These are phyloP conservation scores for Leptinotarsa texana DNA, from an alignment of 1,140 invertebrate genomes.

Conservation along the genomic window DNA sequence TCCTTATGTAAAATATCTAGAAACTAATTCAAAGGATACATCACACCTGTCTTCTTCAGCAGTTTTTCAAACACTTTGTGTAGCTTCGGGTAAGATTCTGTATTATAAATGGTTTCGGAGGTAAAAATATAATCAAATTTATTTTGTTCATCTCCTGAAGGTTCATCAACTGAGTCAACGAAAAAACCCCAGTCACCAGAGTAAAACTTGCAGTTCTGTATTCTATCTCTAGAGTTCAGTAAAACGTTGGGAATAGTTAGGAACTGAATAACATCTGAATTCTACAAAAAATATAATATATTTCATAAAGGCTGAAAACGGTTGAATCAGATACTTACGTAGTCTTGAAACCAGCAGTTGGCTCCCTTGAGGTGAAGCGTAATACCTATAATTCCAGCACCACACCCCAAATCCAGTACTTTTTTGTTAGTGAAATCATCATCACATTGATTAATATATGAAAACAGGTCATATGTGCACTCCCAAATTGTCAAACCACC, in stretches of 20 bases:
- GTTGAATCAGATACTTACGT: conserved; percentile 65
- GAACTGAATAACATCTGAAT: conserved; percentile 72
- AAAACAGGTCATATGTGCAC: conserved; percentile 76
- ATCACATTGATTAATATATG: conserved; percentile 63
- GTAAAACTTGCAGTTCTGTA: conserved; percentile 68
- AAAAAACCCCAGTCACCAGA: conserved; percentile 81
- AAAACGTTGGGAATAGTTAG: conserved; percentile 80
- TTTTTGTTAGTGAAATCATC: conserved; percentile 58
- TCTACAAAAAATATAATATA: conserved; percentile 62
- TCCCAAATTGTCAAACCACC: conserved; percentile 90
- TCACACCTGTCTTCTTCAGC: conserved; percentile 68
- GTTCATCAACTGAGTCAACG: conserved; percentile 53
- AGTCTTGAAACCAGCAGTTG: conserved; percentile 82
- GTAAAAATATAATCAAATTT: conserved; percentile 85
- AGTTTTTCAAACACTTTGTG: conserved; percentile 68
- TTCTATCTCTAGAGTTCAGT: conserved; percentile 65
- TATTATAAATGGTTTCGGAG: conserved; percentile 90
- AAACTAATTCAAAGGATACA: conserved; percentile 56
- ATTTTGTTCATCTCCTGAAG: conserved; percentile 48
- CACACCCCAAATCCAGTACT: conserved; percentile 85
- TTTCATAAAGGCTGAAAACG: not conserved
- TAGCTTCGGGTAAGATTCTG: conserved; percentile 76
- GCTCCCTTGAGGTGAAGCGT: conserved; percentile 69
- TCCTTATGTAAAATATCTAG: not conserved
- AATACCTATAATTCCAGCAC: conserved; percentile 80